Conservation (phyloP, 1,140 invertebrate genomes). For the Nomia melanderi region DNA sequence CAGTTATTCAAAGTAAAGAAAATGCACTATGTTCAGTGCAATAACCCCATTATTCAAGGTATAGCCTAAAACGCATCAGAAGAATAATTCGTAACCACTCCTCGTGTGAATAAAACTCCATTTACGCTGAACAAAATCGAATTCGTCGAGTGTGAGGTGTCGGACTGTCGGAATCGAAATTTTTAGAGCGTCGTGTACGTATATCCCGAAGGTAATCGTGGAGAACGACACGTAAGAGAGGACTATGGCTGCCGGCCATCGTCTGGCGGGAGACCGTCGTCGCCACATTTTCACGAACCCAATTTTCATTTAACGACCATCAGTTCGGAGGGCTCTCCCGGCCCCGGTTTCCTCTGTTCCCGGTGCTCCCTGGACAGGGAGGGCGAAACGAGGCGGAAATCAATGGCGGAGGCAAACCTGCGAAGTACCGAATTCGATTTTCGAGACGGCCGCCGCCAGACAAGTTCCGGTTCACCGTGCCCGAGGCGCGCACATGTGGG, state of each 20-base stretch:
- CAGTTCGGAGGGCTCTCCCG: slow-evolving; percentile 1
- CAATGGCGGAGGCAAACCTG: slow-evolving; percentile 52
- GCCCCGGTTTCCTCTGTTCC: background rate
- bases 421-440: slow-evolving; percentile 52
- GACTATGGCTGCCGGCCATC: background rate
- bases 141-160: no score
- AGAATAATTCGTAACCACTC: no score
- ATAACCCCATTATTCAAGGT: no score
- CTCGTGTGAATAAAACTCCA: no score
- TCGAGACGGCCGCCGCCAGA: slow-evolving; percentile 38
- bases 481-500: background rate
- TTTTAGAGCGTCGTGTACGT: background rate
- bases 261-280: slow-evolving; percentile 7
- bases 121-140: no score
- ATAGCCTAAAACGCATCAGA: no score
- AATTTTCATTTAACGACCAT: slow-evolving; percentile 40
- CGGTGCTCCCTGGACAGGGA: background rate
- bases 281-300: background rate
- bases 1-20: no score
- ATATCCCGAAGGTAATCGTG: background rate
- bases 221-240: background rate
- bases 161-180: background rate
- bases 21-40: no score
- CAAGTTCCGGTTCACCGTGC: slow-evolving; percentile 32
- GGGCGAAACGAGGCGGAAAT: slow-evolving; percentile 44